Evolutionary conservation across 2,888 invertebrate genomes (phyloP), one percentile per base, ranked within the genome.

Genomic region (Drosophila mulleri): DNA sequence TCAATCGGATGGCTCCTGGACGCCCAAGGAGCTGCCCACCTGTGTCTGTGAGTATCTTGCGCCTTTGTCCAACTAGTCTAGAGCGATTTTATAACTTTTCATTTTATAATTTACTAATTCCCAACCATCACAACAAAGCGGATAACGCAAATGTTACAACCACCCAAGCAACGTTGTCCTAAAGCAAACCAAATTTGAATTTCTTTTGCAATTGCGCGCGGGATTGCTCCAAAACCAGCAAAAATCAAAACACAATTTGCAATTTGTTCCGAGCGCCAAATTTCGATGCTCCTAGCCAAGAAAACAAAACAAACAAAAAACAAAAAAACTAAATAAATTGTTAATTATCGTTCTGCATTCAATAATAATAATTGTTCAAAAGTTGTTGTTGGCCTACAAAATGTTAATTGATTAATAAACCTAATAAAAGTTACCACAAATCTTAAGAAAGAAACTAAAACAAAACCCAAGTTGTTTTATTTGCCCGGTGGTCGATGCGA

Each of bases 1-100:
- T 91, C 96, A 97, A 91, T 96, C 97, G 1, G 98, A 98, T 91
- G 98, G 98, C 1, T 96, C 96, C 44, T 98, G 98, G 98, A 95
- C 95, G 14, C 98, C 98, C 0, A 96, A 96, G 91, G 98, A 98
- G 90, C 94, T 97, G 60, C 98, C 98, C 0, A 96, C 97, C 71
- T 98, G 98, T 94, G 97, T 97, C 94, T 96, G 98, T 97, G 94
- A 96, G 97, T 96, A 94, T 80, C 3, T 11, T 37, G 39, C 29
- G 39, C 18, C 29, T 29, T 42, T 42, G 32, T 16, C 44, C 44
- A 23, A 11, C 6, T 44, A 57, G 42, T 29, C 26, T 54, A 48
- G 48, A 32, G 3, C 29, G 12, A 48, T 6, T n/a, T 67, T 79
- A 58, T 67, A 62, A 54, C 70, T 63, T 68, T 42, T 45, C 39